Conservation (phyloP, 2,888 invertebrate species). For the Timema cristinae region DNA sequence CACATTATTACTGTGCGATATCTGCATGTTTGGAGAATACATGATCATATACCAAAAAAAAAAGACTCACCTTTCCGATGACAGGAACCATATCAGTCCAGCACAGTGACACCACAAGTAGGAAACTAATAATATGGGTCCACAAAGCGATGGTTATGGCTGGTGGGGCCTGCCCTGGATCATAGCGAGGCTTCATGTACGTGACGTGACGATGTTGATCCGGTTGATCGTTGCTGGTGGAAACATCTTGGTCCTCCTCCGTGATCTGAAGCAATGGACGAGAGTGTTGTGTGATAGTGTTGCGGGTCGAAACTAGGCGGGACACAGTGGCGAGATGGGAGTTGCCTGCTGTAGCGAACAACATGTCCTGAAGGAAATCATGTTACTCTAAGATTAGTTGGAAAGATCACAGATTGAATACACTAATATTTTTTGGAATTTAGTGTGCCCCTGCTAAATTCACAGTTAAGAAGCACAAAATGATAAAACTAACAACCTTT, state of each 20-base stretch:
- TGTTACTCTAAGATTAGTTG: no score
- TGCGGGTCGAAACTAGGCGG: conserved; percentile 49
- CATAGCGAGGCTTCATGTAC: conserved; percentile 16
- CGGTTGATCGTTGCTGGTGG: conserved; percentile 1
- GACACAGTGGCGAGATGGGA: conserved; percentile 49
- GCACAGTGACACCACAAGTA: conserved; percentile 46
- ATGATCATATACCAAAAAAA: neutral
- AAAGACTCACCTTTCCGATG: conserved; percentile 48
- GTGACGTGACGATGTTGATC: conserved; percentile 16
- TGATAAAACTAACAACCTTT: no score
- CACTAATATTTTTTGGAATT: no score
- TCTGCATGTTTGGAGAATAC: neutral
- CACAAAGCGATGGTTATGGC: conserved; percentile 45
- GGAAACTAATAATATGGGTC: conserved; percentile 48
- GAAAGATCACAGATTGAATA: no score
- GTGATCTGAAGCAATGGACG: conserved; percentile 42
- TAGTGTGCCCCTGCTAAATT: no score
- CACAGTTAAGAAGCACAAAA: no score
- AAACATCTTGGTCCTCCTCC: conserved; percentile 37
- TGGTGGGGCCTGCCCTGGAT: neutral
- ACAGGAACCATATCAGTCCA: conserved; percentile 53
- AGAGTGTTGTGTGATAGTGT: conserved; percentile 40
- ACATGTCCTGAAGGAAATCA: conserved; percentile 15
- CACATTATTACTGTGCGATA: neutral
- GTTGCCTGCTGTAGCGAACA: conserved; percentile 12